Base-by-base conservation (phyloP, 2,888 invertebrate species). In the Steinernema scapterisci region DNA sequence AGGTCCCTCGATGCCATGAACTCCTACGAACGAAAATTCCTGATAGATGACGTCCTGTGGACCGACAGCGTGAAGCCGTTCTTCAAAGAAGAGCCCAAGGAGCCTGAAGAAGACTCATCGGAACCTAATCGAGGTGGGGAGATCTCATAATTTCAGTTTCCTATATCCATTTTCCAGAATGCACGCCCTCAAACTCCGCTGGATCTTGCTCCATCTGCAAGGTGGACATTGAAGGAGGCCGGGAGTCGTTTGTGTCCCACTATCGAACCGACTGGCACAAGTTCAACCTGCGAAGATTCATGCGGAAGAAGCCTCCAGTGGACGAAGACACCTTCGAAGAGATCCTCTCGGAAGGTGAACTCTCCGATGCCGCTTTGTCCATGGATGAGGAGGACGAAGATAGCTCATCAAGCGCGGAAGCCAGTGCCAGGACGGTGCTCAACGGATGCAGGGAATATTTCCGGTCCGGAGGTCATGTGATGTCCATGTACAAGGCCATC, bases 251-350 rank as follows among this genome's bases (percentile, higher is more conserved):
- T 23, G 52, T 52, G 5, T 52, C 52, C 3, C 52, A 52, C 23
- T 52, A 52, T 11, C 52, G 52, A 2, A 52, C 52, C 21, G 52
- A 52, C 23, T 52, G 52, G 52, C 52, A 52, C 23, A 19, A 23
- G 21, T 52, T 52, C 52, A 52, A 52, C 52, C 52, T 52, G 52
- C 52, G 52, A 9, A 52, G 21, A 52, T 52, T 52, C 52, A 52
- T 52, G 52, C 19, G 52, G 52, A 52, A 52, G 52, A 52, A 52
- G 23, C 19, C 52, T 9, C 52, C 52, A 23, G 52, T 52, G 11
- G 52, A 52, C 52, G 52, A 52, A 52, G 52, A 19, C 52, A 52
- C 52, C 19, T 52, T 52, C 52, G 52, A 52, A 11, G 52, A 52
- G 52, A 52, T 52, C 23, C 52, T 52, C 3, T 52, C 52, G 21